phyloP scores from a whole-genome alignment of 2,888 invertebrate genomes.

The Axea sp. region DNA sequence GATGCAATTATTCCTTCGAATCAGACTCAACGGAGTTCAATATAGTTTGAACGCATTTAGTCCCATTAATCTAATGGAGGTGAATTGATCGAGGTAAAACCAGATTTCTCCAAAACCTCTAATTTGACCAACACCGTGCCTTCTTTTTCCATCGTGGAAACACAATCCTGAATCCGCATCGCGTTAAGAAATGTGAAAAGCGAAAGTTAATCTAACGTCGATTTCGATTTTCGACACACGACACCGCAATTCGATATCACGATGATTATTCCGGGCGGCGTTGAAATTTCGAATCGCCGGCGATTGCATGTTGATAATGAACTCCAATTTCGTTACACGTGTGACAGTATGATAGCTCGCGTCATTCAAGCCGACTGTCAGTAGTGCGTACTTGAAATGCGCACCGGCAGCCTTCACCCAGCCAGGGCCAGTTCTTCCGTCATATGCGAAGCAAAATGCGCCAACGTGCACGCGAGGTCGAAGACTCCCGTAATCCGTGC shows the following conservation, averaged over 20 bases:
- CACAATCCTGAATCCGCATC: constrained; percentile 6
- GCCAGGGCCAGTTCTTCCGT: constrained; percentile 56
- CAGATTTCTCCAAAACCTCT: no score
- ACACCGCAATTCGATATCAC: constrained; percentile 43
- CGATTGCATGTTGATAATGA: constrained; percentile 72
- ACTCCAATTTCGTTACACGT: constrained; percentile 68
- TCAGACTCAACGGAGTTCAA: no score
- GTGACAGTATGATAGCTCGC: constrained; percentile 64
- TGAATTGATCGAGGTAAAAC: no score
- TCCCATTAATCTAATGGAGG: no score
- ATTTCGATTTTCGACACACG: constrained; percentile 56
- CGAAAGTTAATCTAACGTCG: constrained; percentile 48
- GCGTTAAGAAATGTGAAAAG: constrained; percentile 39
- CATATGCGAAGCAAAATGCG: constrained; percentile 56
- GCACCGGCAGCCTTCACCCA: constrained; percentile 62
- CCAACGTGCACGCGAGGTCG: constrained; percentile 46
- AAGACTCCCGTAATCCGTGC: constrained; percentile 37
- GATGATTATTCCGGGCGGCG: constrained; percentile 44
- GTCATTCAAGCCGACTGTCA: constrained; percentile 66
- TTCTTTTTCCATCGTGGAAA: constrained; percentile 13
- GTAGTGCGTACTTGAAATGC: constrained; percentile 61
- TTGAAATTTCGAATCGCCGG: constrained; percentile 61
- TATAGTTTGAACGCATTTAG: no score
- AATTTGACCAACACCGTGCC: background rate
- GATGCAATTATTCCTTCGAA: no score